Percentiles rank a stretch among this genome's conserved stretches.
Conservation (phyloP, 1,140 invertebrate genomes). For the Drosophila jambulina region DNA sequence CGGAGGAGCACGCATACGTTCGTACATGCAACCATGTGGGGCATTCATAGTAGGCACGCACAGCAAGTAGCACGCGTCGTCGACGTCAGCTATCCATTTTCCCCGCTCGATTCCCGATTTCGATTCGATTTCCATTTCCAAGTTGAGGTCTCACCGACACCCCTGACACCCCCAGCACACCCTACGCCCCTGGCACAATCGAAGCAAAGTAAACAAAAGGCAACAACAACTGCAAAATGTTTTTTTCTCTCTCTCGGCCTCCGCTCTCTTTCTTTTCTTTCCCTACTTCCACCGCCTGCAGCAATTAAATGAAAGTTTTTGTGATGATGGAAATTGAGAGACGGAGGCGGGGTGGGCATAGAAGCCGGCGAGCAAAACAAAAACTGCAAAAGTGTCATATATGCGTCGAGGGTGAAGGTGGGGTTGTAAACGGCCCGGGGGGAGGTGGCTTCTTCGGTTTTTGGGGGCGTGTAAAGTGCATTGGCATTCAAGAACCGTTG, state of each 20-base stretch:
- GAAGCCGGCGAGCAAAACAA: conserved; percentile 82
- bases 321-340: conserved; percentile 57
- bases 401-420: conserved; percentile 37
- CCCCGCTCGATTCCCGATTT: conserved; percentile 27
- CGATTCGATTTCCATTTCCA: conserved; percentile 51
- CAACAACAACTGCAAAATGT: conserved; percentile 53
- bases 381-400: conserved; percentile 82
- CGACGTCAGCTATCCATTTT: conserved; percentile 38
- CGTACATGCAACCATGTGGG: conserved; percentile 38
- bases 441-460: conserved; percentile 2
- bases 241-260: conserved; percentile 18
- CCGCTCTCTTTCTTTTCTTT: conserved; percentile 41
- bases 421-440: not conserved
- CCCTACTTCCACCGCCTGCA: conserved; percentile 54
- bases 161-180: conserved; percentile 1
- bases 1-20: conserved; percentile 50
- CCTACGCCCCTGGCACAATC: conserved; percentile 53
- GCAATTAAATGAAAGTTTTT: conserved; percentile 83
- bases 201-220: conserved; percentile 80
- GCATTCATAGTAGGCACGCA: conserved; percentile 67
- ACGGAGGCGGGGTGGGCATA: conserved; percentile 20
- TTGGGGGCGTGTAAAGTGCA: conserved; percentile 41
- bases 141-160: conserved; percentile 27
- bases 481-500: conserved; percentile 46
- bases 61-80: conserved; percentile 68